Conservation (phyloP, 35 echinoderm and acorn worm species). For the Stichopus chloronotus region DNA sequence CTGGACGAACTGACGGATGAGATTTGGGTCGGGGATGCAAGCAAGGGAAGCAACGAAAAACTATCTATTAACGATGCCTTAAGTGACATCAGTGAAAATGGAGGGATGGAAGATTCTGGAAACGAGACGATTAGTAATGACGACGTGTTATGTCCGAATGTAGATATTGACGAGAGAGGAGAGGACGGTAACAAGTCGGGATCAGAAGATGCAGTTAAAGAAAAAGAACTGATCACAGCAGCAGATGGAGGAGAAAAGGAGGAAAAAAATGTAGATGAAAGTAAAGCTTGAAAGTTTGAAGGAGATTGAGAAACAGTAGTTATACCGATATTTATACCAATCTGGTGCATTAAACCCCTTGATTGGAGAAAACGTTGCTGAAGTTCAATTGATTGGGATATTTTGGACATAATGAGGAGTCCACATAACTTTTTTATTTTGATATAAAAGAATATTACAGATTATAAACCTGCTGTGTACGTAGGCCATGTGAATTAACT, state of each 20-base stretch:
- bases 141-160: conserved; percentile 7
- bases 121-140: conserved; percentile 50
- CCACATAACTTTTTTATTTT: too few species aligned
- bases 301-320: background rate
- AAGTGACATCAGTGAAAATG: conserved; percentile 36
- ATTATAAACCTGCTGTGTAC: too few species aligned
- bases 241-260: background rate
- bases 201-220: background rate
- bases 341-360: too few species aligned
- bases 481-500: too few species aligned
- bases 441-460: too few species aligned
- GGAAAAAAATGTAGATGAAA: background rate
- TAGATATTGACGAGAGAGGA: background rate
- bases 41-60: background rate
- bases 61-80: background rate
- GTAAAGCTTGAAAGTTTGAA: background rate
- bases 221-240: background rate
- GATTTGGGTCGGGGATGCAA: conserved; percentile 44
- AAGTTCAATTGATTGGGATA: too few species aligned
- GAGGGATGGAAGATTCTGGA: conserved; percentile 6
- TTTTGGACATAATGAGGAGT: too few species aligned
- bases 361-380: too few species aligned
- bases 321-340: too few species aligned
- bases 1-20: background rate
- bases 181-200: background rate